These are phyloP conservation scores for Pelochelys cantorii DNA, from an alignment of 2,797 vertebrate genomes.

Conservation along the genomic window DNA sequence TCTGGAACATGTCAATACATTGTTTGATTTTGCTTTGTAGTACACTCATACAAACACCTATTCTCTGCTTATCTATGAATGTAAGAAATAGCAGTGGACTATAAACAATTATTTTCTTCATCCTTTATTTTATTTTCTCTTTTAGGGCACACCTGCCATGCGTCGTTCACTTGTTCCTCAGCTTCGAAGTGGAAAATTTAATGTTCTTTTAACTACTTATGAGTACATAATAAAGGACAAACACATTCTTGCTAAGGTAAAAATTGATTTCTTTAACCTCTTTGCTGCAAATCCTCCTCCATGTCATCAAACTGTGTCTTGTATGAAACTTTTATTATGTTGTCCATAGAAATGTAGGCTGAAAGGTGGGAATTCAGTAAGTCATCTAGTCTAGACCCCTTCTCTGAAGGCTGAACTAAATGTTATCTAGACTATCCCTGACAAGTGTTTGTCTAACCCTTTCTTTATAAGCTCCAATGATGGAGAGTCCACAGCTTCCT, in stretches of 20 bases:
- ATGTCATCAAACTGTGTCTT: neutral
- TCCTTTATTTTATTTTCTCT: constrained; percentile 7
- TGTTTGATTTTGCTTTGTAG: neutral
- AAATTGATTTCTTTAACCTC: neutral
- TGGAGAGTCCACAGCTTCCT: neutral
- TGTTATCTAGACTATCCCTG: neutral
- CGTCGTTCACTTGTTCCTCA: constrained; percentile 93
- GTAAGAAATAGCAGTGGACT: neutral
- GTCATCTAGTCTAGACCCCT: neutral
- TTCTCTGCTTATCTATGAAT: neutral
- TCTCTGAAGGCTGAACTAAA: neutral
- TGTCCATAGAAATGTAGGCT: neutral
- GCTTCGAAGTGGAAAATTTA: constrained; percentile 96
- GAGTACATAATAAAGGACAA: constrained; percentile 99
- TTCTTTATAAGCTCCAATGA: neutral
- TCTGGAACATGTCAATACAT: neutral
- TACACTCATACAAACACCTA: neutral
- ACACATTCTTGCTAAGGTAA: constrained; percentile 98
- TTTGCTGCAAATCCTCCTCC: neutral
- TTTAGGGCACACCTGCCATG: constrained; percentile 93
- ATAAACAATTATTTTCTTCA: neutral
- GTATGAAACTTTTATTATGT: neutral
- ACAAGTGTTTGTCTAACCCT: neutral
- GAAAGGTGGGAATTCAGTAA: neutral
- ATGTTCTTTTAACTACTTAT: constrained; percentile 95